Base-by-base conservation (phyloP, 2,113 vertebrate species). In the Mobula birostris region DNA sequence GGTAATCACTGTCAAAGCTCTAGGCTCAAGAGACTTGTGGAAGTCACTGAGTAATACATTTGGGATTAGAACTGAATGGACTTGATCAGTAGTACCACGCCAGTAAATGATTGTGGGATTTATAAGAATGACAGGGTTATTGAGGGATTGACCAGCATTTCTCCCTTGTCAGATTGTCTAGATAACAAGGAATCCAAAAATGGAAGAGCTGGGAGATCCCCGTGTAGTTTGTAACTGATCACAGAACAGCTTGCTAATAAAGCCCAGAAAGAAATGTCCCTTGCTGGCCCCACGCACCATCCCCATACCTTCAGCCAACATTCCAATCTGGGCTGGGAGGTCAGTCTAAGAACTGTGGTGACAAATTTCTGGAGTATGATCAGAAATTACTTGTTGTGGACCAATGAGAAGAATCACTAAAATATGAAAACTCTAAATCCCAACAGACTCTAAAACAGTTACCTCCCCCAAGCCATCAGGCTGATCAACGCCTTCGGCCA, bases 381-480 rank as follows among this genome's bases (percentile, higher is more conserved):
- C 97, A 97, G 96, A 98, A 98, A 98, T 98, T 98, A 98, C 97
- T 98, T 98, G 98, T 98, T 98, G 97, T 98, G 98, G 98, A 97
- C 97, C 97, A 95, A 97, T 97, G 96, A 98, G 98, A 98, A 98
- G 97, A 96, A 97, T 98, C 97, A 97, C 96, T 98, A 98, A 98
- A 48, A 94, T 95, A 96, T 95, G 95, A 96, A 96, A 96, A 95
- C 95, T 94, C 94, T 36, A 94, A 90, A 94, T 90, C 85, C 48
- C 48, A 48, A 4, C 48, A 48, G 48, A 48, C 48, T 48, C 48
- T 48, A 48, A 48, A 48, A 48, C 48, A 48, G 48, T 48, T 48
- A 48, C 48, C 3, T 48, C 48, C 48, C 48, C 48, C 48, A 48
- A 48, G 48, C 48, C 48, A 48, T 48, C 48, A 48, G 48, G 48